Evolutionary conservation across 2,113 vertebrate species (phyloP).

Genomic region (Bucco capensis): DNA sequence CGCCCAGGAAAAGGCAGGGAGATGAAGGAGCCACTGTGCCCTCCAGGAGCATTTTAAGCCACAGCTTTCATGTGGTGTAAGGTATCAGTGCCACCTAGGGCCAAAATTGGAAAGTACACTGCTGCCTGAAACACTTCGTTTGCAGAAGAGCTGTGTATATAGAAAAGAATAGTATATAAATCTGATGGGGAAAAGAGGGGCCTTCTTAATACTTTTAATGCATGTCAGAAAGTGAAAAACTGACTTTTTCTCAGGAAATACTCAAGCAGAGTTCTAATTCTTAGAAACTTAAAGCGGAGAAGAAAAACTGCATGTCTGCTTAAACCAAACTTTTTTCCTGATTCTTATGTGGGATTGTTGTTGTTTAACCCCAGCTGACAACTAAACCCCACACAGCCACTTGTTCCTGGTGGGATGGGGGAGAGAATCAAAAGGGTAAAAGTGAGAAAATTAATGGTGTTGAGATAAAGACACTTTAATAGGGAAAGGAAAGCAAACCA

Average conservation of each 20-base stretch:
- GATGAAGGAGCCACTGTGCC: not conserved
- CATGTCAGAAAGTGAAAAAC: not conserved
- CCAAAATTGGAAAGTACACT: not conserved
- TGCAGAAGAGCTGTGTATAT: not conserved
- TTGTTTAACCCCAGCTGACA: not conserved
- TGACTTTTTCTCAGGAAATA: not conserved
- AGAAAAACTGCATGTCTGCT: too few relatives aligned
- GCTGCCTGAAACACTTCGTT: not conserved
- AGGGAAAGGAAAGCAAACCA: rapidly evolving
- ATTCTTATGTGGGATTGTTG: not conserved
- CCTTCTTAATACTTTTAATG: not conserved
- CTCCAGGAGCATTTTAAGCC: not conserved
- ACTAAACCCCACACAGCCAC: rapidly evolving
- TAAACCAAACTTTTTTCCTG: too few relatives aligned
- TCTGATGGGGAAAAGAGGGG: not conserved
- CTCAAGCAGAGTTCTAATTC: not conserved
- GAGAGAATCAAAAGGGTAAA: not conserved
- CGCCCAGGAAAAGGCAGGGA: not conserved
- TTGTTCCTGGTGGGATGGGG: not conserved
- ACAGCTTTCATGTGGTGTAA: not conserved
- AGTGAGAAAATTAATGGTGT: rapidly evolving
- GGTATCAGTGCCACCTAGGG: slow-evolving; percentile 67
- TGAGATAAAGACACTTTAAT: not conserved
- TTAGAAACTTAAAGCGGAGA: not conserved
- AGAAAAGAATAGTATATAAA: not conserved